Conservation (phyloP, 2,113 vertebrate species). For the Sebastes fasciatus region DNA sequence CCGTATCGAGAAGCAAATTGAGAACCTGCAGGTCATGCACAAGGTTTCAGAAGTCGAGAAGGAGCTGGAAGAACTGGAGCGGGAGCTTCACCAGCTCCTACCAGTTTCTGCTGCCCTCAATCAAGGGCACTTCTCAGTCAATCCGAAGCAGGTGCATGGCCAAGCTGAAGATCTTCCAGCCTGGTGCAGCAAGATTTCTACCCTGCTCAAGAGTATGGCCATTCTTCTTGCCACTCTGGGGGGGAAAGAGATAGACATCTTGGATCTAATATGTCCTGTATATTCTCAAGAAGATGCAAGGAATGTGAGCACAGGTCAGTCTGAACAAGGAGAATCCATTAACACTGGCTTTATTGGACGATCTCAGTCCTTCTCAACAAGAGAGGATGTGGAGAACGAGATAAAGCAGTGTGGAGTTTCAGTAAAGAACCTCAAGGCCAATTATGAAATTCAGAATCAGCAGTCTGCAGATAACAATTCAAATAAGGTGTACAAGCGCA, state of each 20-base stretch:
- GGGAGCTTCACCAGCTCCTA: slow-evolving; percentile 88
- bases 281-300: slow-evolving; percentile 66
- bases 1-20: slow-evolving; percentile 94
- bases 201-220: slow-evolving; percentile 88
- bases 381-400: slow-evolving; percentile 92
- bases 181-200: slow-evolving; percentile 89
- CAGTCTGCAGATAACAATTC: slow-evolving; percentile 58
- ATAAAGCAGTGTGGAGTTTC: slow-evolving; percentile 94
- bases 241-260: slow-evolving; percentile 85
- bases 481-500: slow-evolving; percentile 84
- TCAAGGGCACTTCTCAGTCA: slow-evolving; percentile 86
- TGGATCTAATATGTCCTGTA: slow-evolving; percentile 81
- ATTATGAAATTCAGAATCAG: slow-evolving; percentile 88
- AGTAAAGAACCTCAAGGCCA: slow-evolving; percentile 92
- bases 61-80: slow-evolving; percentile 87
- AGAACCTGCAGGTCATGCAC: slow-evolving; percentile 95
- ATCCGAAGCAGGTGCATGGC: slow-evolving; percentile 90
- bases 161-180: slow-evolving; percentile 87
- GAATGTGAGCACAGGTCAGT: slow-evolving; percentile 54
- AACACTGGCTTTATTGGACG: slow-evolving; percentile 81
- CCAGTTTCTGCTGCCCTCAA: slow-evolving; percentile 84
- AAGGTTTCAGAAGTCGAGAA: slow-evolving; percentile 90
- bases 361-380: slow-evolving; percentile 91
- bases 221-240: slow-evolving; percentile 87
- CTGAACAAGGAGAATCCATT: slow-evolving; percentile 56